phyloP scores from a whole-genome alignment of 2,888 invertebrate genomes.

The Hypsopygia costalis region DNA sequence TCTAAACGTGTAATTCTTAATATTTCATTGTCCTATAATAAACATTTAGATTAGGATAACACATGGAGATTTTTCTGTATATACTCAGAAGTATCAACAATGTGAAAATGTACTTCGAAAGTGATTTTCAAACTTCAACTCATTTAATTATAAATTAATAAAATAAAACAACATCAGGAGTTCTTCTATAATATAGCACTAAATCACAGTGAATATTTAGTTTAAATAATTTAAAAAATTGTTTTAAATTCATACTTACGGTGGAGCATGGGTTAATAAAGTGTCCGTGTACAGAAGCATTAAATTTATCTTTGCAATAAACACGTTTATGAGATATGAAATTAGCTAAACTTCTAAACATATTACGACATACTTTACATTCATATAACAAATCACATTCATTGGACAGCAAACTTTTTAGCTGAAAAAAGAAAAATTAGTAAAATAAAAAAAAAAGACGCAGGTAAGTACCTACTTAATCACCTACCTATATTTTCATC shows the following conservation, averaged over 20 bases:
- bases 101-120: too few relatives aligned
- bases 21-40: conserved; percentile 60
- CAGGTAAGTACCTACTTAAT: too few relatives aligned
- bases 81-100: too few relatives aligned
- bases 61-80: too few relatives aligned
- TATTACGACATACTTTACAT: conserved; percentile 91
- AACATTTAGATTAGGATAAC: too few relatives aligned
- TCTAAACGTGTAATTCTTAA: conserved; percentile 72
- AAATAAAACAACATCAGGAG: too few relatives aligned
- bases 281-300: conserved; percentile 61
- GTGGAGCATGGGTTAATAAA: conserved; percentile 61
- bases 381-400: conserved; percentile 95
- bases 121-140: too few relatives aligned
- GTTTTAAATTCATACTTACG: conserved; percentile 59
- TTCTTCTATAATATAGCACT: too few relatives aligned
- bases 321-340: conserved; percentile 94
- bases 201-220: too few relatives aligned
- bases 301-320: conserved; percentile 85
- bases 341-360: conserved; percentile 93
- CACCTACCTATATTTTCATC: too few relatives aligned
- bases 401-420: conserved; percentile 85
- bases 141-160: too few relatives aligned
- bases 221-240: too few relatives aligned
- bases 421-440: conserved; percentile 70
- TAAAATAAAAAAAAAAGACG: not conserved